phyloP scores from a whole-genome alignment of 2,888 invertebrate genomes.

The Drosophila ustulata region DNA sequence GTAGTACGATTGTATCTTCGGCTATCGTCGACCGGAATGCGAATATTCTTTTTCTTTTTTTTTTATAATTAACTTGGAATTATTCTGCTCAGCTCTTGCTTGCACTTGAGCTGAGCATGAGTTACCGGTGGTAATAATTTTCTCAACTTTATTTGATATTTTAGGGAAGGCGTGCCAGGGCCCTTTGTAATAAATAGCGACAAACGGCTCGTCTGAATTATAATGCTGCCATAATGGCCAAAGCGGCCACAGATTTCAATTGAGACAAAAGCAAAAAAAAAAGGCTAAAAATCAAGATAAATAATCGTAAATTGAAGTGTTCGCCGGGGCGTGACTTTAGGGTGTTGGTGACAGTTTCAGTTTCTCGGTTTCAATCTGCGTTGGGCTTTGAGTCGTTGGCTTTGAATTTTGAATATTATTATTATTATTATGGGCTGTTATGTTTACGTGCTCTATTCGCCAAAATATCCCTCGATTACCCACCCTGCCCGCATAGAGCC shows the following conservation, averaged over 20 bases:
- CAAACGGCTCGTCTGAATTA: slow-evolving; percentile 52
- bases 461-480: slow-evolving; percentile 39
- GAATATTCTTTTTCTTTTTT: background rate
- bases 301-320: slow-evolving; percentile 62
- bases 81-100: slow-evolving; percentile 55
- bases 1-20: background rate
- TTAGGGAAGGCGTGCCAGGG: slow-evolving; percentile 43
- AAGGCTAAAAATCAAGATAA: slow-evolving; percentile 52
- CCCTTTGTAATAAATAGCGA: slow-evolving; percentile 38
- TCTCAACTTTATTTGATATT: slow-evolving; percentile 41
- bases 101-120: slow-evolving; percentile 9
- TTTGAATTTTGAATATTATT: slow-evolving; percentile 45
- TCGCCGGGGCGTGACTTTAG: slow-evolving; percentile 73
- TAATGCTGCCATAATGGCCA: slow-evolving; percentile 48
- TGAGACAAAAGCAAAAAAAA: slow-evolving; percentile 34
- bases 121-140: slow-evolving; percentile 36
- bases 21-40: background rate
- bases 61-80: slow-evolving; percentile 19
- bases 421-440: slow-evolving; percentile 57
- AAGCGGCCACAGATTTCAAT: slow-evolving; percentile 43
- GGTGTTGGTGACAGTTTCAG: slow-evolving; percentile 57
- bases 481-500: slow-evolving; percentile 46
- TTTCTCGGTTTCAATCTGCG: slow-evolving; percentile 27
- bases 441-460: slow-evolving; percentile 69
- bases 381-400: slow-evolving; percentile 34